Evolutionary conservation across 2,888 invertebrate species (phyloP), one percentile per base, ranked within the genome.

Genomic region (Acleris emargana): DNA sequence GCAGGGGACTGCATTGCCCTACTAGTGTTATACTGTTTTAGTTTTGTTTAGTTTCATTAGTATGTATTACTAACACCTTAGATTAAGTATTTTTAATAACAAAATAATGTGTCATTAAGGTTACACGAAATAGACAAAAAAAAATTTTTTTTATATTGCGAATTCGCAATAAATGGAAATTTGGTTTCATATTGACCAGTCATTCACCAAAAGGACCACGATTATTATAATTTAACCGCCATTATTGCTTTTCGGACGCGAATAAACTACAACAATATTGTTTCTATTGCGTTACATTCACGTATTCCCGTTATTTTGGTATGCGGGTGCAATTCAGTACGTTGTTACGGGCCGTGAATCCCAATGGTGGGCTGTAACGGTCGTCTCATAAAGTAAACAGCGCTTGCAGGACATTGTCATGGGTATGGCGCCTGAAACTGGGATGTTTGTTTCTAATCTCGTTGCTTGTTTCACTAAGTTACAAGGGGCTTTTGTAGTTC

Each of bases 341-440:
- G 47, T 67, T 54, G 69, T 69, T 75, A 76, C 73, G 71, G 71
- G 64, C 72, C 74, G 73, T 79, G 68, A 75, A 76, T 68, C 67
- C 71, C 72, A 70, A 76, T 69, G 70, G 72, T 64, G 67, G 64
- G 53, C 69, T 62, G 72, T 72, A 71, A 76, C 63, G 55, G 71
- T 53, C 73, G 69, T 71, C 68, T 64, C 72, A 70, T 77, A 76
- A 71, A 72, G 64, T 71, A 75, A 79, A 79, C 76, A 77, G 71
- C 70, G 62, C 70, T 71, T 64, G 67, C 28, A 38, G 57, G 57
- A 62, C 67, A 53, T 49, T 64, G 55, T 68, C 59, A 63, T 58
- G 54, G 64, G 9, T 28, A 57, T 22, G 54, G 22, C n/a, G 55
- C 51, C 6, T 9, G 60, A 11, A 50, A 47, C 58, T 49, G 49